A percentile compares a stretch with the other conserved stretches of the same genome.
Conservation (phyloP, 2,113 vertebrate genomes). For the Telmatochromis bifrenatus region DNA sequence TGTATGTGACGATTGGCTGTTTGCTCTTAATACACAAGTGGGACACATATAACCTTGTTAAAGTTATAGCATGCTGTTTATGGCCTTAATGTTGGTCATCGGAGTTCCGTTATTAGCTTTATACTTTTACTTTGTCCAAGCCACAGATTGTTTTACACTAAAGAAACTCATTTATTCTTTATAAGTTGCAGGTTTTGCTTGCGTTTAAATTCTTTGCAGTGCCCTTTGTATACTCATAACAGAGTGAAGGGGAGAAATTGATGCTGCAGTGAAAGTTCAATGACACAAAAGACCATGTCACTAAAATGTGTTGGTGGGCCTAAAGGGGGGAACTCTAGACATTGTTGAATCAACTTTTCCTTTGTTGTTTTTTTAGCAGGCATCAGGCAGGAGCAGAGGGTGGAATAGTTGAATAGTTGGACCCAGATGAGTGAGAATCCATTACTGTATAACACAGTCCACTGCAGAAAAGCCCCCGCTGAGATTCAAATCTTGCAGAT, state of each 20-base stretch:
- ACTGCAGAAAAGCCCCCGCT: conserved; percentile 30
- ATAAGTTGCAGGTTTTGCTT: background rate
- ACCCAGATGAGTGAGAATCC: conserved; percentile 36
- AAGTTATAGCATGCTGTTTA: background rate
- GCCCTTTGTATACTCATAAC: background rate
- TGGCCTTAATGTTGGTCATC: background rate
- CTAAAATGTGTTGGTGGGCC: conserved; percentile 2
- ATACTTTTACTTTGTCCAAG: background rate
- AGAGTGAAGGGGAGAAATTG: background rate
- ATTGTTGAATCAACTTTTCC: conserved; percentile 56
- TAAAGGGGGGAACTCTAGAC: conserved; percentile 23
- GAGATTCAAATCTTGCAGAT: conserved; percentile 50
- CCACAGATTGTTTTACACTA: background rate
- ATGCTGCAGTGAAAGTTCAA: background rate
- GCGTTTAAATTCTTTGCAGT: background rate
- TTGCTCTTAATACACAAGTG: background rate
- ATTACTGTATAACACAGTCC: conserved; percentile 39
- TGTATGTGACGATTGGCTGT: background rate
- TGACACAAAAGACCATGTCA: conserved; percentile 2
- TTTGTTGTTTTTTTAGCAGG: conserved; percentile 42
- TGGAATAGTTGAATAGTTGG: conserved; percentile 27
- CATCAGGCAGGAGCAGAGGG: conserved; percentile 46
- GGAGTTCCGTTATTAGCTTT: background rate
- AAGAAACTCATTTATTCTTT: background rate
- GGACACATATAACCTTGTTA: background rate